Conservation (phyloP, 2,113 vertebrate species). For the Illadopsis cleaveri region DNA sequence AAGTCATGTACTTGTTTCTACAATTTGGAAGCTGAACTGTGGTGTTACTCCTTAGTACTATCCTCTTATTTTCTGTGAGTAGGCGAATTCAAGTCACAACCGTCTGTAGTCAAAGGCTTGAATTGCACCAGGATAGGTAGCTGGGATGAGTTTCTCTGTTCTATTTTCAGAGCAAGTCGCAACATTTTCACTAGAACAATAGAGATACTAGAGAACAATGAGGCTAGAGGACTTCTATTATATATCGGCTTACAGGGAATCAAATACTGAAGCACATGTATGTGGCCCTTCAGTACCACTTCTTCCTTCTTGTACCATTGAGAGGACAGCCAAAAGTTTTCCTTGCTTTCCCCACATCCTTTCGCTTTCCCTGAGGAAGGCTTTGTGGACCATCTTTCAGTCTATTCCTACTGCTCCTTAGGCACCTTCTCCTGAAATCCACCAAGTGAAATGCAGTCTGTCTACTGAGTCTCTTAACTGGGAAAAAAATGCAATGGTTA, state of each 20-base stretch:
- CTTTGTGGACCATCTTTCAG: background rate
- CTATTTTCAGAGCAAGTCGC: background rate
- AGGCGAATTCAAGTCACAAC: background rate
- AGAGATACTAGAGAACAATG: background rate
- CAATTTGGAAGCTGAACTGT: background rate
- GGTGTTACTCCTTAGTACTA: background rate
- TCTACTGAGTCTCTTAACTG: background rate
- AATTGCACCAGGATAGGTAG: background rate
- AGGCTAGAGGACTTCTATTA: background rate
- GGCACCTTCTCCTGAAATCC: background rate
- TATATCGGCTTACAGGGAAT: background rate
- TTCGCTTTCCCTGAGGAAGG: background rate
- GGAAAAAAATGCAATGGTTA: background rate
- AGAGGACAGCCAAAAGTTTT: background rate
- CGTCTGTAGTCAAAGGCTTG: background rate
- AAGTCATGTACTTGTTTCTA: background rate
- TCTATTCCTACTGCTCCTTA: background rate
- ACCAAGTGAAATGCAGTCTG: background rate
- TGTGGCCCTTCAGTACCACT: background rate
- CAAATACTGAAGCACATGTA: background rate
- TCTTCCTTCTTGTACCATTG: background rate
- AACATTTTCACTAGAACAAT: background rate
- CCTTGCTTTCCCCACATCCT: background rate
- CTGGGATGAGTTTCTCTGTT: background rate
- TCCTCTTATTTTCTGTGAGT: background rate